Evolutionary conservation across 2,113 vertebrate species (phyloP).

Genomic region (Alligator mississippiensis): DNA sequence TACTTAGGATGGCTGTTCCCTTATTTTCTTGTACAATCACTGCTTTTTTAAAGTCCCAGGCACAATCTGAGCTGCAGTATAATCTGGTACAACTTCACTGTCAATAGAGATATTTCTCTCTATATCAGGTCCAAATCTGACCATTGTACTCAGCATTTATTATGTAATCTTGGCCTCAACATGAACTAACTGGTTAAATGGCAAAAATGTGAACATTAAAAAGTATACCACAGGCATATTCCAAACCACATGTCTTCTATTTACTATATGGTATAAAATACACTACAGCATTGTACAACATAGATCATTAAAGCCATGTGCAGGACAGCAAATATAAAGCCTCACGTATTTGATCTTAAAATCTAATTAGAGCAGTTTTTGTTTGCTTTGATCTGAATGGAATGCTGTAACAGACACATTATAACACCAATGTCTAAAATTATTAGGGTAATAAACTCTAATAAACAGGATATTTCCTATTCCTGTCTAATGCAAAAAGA

Average conservation of each 20-base stretch:
- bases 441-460: constrained; percentile 54
- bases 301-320: constrained; percentile 49
- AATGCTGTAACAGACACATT: constrained; percentile 42
- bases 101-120: background rate
- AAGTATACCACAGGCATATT: background rate
- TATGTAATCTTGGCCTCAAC: background rate
- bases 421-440: constrained; percentile 49
- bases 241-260: constrained; percentile 18
- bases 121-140: constrained; percentile 22
- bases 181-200: constrained; percentile 7
- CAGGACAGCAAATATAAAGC: constrained; percentile 24
- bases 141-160: constrained; percentile 35
- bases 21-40: background rate
- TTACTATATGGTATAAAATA: constrained; percentile 11
- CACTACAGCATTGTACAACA: constrained; percentile 8
- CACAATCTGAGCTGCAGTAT: background rate
- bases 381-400: constrained; percentile 61
- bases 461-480: constrained; percentile 7
- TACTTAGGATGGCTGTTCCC: background rate
- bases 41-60: background rate
- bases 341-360: constrained; percentile 48
- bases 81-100: background rate
- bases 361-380: constrained; percentile 36
- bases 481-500: background rate
- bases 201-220: background rate